These are phyloP conservation scores for Philopotamus ludificatus DNA, from an alignment of 1,140 invertebrate genomes.

Conservation along the genomic window DNA sequence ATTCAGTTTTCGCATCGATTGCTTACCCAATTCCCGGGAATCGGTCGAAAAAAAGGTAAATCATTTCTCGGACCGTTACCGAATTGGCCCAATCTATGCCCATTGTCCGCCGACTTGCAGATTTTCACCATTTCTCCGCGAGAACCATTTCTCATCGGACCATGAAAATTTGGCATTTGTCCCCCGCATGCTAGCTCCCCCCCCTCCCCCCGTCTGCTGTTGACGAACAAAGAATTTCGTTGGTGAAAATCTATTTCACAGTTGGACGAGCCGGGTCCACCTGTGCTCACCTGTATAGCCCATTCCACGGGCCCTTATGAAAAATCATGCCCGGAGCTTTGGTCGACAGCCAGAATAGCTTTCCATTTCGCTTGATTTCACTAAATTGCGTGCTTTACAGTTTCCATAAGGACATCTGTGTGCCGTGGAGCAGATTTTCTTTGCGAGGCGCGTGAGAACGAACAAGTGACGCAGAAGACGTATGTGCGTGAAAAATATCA, in stretches of 20 bases:
- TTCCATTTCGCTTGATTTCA: conserved; percentile 18
- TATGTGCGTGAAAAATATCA: too few species aligned
- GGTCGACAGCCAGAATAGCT: conserved; percentile 23
- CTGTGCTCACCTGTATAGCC: neutral
- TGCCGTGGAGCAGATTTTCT: neutral
- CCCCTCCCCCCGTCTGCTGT: neutral
- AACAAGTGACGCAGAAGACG: neutral
- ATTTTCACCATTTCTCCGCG: conserved; percentile 14
- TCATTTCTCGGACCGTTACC: conserved; percentile 13
- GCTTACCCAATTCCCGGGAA: too few species aligned
- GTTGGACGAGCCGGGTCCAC: conserved; percentile 18
- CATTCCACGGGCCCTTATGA: conserved; percentile 6
- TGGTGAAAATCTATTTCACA: conserved; percentile 26
- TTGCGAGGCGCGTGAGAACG: neutral
- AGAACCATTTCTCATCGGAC: conserved; percentile 5
- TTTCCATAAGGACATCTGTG: neutral
- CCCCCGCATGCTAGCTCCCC: neutral
- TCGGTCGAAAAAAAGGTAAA: neutral
- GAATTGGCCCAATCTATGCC: conserved; percentile 27
- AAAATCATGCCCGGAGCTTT: conserved; percentile 18
- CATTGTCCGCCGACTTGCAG: conserved; percentile 27
- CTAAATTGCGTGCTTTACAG: conserved; percentile 11
- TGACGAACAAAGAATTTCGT: neutral
- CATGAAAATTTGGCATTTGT: conserved; percentile 25
- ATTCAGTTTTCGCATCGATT: too few species aligned